These are phyloP conservation scores for Pseudomyrmex cubaensis DNA, from an alignment of 1,140 invertebrate genomes.

Conservation along the genomic window DNA sequence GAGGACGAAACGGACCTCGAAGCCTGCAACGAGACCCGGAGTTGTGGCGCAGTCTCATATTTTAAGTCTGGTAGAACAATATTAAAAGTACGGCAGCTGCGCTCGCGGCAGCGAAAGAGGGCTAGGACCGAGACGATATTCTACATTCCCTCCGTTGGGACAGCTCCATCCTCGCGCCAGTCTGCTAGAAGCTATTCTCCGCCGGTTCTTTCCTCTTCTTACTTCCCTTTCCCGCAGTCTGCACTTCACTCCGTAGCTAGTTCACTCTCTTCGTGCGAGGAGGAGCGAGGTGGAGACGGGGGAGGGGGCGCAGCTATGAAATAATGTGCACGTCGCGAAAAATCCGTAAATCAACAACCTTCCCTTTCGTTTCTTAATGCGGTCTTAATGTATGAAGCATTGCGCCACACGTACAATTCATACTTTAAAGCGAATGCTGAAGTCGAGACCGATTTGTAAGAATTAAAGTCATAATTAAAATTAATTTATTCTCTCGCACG, in stretches of 20 bases:
- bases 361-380: conserved; percentile 25
- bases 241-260: conserved; percentile 55
- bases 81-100: conserved; percentile 83
- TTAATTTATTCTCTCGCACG: not conserved
- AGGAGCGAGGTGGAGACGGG: no score
- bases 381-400: conserved; percentile 42
- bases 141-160: conserved; percentile 71
- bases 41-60: conserved; percentile 80
- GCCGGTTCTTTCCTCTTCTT: conserved; percentile 61
- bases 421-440: conserved; percentile 29
- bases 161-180: conserved; percentile 72
- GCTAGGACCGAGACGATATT: conserved; percentile 68
- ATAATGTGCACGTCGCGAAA: conserved; percentile 47
- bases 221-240: conserved; percentile 44
- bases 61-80: conserved; percentile 82
- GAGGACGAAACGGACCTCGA: conserved; percentile 66
- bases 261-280: conserved; percentile 15
- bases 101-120: conserved; percentile 65
- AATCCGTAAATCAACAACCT: conserved; percentile 61
- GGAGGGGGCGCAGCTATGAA: conserved; percentile 50
- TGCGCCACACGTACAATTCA: conserved; percentile 38
- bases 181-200: conserved; percentile 64
- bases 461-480: conserved; percentile 52
- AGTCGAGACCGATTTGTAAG: conserved; percentile 28
- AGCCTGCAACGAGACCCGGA: conserved; percentile 62